Evolutionary conservation across 2,113 vertebrate species (phyloP), one percentile per base, ranked within the genome.

Genomic region (Strix aluco): DNA sequence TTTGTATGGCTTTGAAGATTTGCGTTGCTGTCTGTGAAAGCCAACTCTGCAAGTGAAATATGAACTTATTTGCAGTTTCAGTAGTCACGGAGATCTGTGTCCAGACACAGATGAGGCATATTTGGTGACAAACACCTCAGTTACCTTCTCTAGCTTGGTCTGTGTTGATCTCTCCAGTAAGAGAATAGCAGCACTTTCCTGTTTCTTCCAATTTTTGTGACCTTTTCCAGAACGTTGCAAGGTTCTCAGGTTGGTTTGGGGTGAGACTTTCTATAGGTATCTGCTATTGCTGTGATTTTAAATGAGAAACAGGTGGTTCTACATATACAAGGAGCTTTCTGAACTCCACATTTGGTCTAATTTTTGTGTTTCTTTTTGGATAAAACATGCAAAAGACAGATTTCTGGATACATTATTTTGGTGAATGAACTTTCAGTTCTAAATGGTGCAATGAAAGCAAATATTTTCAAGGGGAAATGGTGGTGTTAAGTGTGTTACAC

Each of bases 21-120:
- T 9, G 1, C 6, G 6, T 79, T 89, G 63, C 54, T 73, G 52
- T 61, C 30, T 44, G 20, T 46, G 82, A 69, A 92, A 75, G 88
- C 47, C 49, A 84, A 4, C 61, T 70, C 62, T 57, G 27, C 49
- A 74, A 86, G 38, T 57, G 94, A 98, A 51, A 34, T 98, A 98
- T 98, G 96, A 90, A 72, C 84, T 90, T 91, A 93, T 95, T 94
- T 96, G 85, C 96, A 87, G 95, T 98, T 97, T 98, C 97, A 96
- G 97, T 97, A 95, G 95, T 88, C 96, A 75, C 93, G 86, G 94
- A 93, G 81, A 97, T 96, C 47, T 94, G 93, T 97, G 97, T 97
- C 97, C 97, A 97, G 97, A 94, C n/a, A 17, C 30, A 93, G 19
- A 86, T 95, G 58, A 91, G 91, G 81, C 71, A 77, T 96, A 78